A percentile compares a stretch with the other conserved stretches of the same genome.
phyloP scores from a whole-genome alignment of 1,140 invertebrate genomes.

The Hyposmocoma kahamanoa region DNA sequence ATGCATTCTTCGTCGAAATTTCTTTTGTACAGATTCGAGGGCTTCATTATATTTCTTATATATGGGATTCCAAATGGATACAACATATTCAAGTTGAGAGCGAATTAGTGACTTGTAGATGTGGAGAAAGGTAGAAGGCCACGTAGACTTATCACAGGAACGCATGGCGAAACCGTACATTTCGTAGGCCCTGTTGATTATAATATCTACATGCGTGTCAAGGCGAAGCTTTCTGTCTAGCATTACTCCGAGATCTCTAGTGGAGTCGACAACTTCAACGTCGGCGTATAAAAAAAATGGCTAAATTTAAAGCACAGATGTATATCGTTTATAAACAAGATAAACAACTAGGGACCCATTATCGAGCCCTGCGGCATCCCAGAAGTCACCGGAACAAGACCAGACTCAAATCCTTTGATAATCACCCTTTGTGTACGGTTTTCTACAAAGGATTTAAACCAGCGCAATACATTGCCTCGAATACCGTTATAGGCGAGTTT shows the following conservation, averaged over 20 bases:
- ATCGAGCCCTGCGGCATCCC: conserved; percentile 31
- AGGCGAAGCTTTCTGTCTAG: background rate
- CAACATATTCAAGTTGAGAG: conserved; percentile 15
- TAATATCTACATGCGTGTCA: conserved; percentile 11
- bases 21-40: conserved; percentile 9
- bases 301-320: conserved; percentile 9
- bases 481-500: conserved; percentile 7
- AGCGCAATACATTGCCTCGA: conserved; percentile 12
- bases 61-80: conserved; percentile 14
- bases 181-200: conserved; percentile 12
- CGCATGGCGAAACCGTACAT: conserved; percentile 17
- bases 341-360: conserved; percentile 27
- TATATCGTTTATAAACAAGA: conserved; percentile 31
- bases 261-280: background rate
- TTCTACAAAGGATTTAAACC: conserved; percentile 31
- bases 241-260: background rate
- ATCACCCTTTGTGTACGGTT: conserved; percentile 25
- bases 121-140: conserved; percentile 7
- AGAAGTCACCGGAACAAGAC: conserved; percentile 16
- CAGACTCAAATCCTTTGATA: conserved; percentile 21
- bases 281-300: background rate
- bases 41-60: conserved; percentile 12
- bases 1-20: conserved; percentile 13
- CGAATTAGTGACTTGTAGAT: conserved; percentile 11
- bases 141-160: conserved; percentile 3